Evolutionary conservation across 2,888 invertebrate genomes (phyloP), one percentile per base, ranked within the genome.

Genomic region (Caenorhabditis sp.): DNA sequence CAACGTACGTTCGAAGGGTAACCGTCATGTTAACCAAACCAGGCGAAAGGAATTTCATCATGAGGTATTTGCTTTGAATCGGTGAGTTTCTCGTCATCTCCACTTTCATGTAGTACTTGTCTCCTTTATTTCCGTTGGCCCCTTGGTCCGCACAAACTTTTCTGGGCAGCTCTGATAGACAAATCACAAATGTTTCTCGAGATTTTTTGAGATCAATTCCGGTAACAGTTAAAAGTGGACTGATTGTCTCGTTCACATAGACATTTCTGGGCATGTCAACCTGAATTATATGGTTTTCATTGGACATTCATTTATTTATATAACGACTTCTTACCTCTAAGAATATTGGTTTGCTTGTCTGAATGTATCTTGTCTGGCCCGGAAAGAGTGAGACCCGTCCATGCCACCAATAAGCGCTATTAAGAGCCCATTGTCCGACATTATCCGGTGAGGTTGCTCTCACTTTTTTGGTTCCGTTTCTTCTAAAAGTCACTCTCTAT

Each of bases 181-280:
- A 85, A 8, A 85, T 71, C 1, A 80, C 79, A 45, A 77, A 62
- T 70, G 79, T 46, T 11, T 63, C 68, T 24, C 66, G 32, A 4
- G 66, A 58, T 68, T 56, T 75, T 22, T 46, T 30, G 2, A 66
- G 41, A 39, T 72, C 61, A 0, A 80, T 72, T 11, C 79, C 82
- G 15, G 79, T 78, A 5, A 86, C 85, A 4, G 84, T 84, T 7
- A 88, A 55, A n/a, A 81, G 63, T n/a, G 83, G 83, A 26, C 83
- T 77, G n/a, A 88, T 77, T 4, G 87, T 85, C 58, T 88, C 87
- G 63, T 88, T 88, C 11, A 84, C 81, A 63, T 87, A 88, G n/a
- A 85, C 85, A 45, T 83, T 75, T 17, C 66, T 48, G 0, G 88
- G 87, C 46, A 88, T 52, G 24, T 86, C 86, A 13, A 87, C 83